Conservation (phyloP, 2,113 vertebrate genomes). For the Calonectris borealis region DNA sequence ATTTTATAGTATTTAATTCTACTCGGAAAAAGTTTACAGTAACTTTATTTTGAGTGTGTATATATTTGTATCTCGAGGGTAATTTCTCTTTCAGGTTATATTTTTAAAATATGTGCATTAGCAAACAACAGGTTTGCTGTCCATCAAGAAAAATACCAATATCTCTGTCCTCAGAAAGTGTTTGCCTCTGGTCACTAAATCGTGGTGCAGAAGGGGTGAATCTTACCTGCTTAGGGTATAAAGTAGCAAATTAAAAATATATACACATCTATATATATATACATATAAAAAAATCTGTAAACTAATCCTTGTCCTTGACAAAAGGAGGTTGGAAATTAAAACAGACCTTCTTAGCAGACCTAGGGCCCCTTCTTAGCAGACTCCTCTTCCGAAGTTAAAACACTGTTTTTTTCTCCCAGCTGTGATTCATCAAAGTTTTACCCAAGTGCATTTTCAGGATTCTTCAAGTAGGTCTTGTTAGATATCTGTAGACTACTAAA, state of each 20-base stretch:
- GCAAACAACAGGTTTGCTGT: background rate
- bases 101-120: background rate
- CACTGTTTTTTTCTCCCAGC: background rate
- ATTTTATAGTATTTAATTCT: background rate
- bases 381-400: background rate
- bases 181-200: background rate
- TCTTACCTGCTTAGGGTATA: background rate
- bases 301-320: background rate
- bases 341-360: background rate
- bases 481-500: background rate
- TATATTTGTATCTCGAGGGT: background rate
- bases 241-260: background rate
- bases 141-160: background rate
- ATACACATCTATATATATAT: background rate
- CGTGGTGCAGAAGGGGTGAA: background rate
- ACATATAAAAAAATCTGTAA: background rate
- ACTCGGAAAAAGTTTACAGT: background rate
- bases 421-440: background rate
- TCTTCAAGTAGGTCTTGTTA: conserved; percentile 1
- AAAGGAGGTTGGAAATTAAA: background rate
- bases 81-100: background rate
- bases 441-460: background rate
- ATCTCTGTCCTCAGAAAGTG: background rate
- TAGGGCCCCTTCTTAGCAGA: background rate
- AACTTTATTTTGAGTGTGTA: background rate